These are phyloP conservation scores for Dynastes maya DNA, from an alignment of 2,888 invertebrate genomes.

Conservation along the genomic window DNA sequence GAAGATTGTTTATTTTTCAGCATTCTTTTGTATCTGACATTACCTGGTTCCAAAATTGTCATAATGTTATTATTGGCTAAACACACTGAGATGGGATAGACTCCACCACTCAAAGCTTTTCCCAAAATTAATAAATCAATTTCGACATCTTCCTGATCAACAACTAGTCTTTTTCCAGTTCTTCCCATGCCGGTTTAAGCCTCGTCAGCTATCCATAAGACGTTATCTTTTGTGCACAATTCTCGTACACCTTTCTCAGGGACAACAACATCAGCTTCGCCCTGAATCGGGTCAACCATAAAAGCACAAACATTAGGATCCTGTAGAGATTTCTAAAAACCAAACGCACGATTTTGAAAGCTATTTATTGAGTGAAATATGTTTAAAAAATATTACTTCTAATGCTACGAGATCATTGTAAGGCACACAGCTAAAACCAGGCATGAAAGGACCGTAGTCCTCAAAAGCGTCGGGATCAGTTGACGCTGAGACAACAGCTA, in stretches of 20 bases:
- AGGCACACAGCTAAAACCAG: constrained; percentile 82
- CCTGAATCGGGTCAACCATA: constrained; percentile 92
- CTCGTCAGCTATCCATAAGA: constrained; percentile 89
- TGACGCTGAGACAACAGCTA: constrained; percentile 85
- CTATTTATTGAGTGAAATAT: background rate
- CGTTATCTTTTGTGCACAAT: constrained; percentile 84
- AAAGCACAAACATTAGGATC: constrained; percentile 84
- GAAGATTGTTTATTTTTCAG: background rate
- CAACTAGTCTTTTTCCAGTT: constrained; percentile 83
- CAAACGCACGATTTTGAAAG: background rate
- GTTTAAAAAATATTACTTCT: constrained; percentile 71
- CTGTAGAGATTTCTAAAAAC: constrained; percentile 72
- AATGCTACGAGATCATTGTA: constrained; percentile 82
- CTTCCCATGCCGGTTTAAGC: constrained; percentile 89
- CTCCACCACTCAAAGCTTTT: constrained; percentile 88
- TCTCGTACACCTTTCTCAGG: constrained; percentile 80
- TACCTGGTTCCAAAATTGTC: constrained; percentile 79
- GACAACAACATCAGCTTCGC: constrained; percentile 87
- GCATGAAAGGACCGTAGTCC: constrained; percentile 87
- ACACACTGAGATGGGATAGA: constrained; percentile 82
- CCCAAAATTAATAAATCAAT: constrained; percentile 87
- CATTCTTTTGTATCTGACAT: background rate
- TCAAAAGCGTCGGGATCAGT: constrained; percentile 81
- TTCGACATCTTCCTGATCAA: constrained; percentile 82
- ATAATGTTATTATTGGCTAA: constrained; percentile 83